Conservation (phyloP, 2,113 vertebrate species). For the Pithys albifrons region DNA sequence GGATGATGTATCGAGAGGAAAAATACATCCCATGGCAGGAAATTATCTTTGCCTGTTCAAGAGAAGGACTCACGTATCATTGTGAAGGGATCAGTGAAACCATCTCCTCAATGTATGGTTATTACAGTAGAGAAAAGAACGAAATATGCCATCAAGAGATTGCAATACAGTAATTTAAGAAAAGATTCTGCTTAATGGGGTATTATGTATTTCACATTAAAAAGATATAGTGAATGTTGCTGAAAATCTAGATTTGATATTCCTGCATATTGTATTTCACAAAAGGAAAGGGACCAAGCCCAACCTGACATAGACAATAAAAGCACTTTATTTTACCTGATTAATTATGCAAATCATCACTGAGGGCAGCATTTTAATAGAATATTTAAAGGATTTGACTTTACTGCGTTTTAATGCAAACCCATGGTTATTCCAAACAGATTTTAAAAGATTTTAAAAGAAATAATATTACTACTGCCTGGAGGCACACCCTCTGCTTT, state of each 20-base stretch:
- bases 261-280: background rate
- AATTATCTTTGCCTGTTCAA: background rate
- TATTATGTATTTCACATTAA: background rate
- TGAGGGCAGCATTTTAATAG: background rate
- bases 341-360: background rate
- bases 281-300: background rate
- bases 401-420: background rate
- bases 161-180: background rate
- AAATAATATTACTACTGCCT: background rate
- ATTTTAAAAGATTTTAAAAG: background rate
- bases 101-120: background rate
- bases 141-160: background rate
- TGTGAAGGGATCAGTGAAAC: background rate
- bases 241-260: background rate
- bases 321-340: background rate
- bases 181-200: background rate
- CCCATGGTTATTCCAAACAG: background rate
- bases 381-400: background rate
- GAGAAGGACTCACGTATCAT: background rate
- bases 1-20: background rate
- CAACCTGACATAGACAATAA: background rate
- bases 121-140: background rate
- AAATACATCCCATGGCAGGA: background rate
- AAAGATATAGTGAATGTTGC: background rate
- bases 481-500: background rate